Evolutionary conservation across 2,113 vertebrate species (phyloP).

Genomic region (Oreochromis tanganicae): DNA sequence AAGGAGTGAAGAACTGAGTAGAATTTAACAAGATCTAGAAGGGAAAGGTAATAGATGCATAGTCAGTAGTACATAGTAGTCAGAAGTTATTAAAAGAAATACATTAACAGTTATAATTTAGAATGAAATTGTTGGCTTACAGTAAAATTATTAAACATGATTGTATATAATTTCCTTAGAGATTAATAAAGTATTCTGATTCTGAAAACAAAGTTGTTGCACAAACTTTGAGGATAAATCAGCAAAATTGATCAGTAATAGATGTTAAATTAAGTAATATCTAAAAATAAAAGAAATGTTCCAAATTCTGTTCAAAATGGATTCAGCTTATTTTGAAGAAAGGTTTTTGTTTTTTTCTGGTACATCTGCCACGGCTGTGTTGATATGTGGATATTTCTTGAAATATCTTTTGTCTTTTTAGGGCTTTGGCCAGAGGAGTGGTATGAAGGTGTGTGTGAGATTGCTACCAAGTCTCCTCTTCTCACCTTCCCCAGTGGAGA

Average conservation of each 20-base stretch:
- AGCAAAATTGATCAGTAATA: neutral
- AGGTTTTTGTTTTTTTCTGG: neutral
- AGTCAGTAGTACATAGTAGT: neutral
- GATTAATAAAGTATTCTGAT: neutral
- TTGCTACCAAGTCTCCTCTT: slow-evolving; percentile 92
- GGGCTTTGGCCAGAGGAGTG: slow-evolving; percentile 97
- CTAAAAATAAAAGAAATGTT: neutral
- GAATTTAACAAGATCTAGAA: neutral
- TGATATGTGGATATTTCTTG: neutral
- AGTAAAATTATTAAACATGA: neutral
- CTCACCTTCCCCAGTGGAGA: slow-evolving; percentile 96
- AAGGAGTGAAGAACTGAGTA: neutral
- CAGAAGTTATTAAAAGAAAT: neutral
- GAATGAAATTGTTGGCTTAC: neutral
- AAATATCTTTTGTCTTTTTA: slow-evolving; percentile 31
- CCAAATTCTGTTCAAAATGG: neutral
- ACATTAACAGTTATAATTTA: neutral
- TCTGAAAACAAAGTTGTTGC: neutral
- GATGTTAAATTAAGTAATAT: neutral
- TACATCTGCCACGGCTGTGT: neutral
- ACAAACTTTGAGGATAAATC: neutral
- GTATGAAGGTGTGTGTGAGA: slow-evolving; percentile 97
- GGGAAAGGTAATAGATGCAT: neutral
- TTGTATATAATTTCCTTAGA: neutral
- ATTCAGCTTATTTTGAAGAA: neutral